Evolutionary conservation across 1,140 invertebrate species (phyloP).

Genomic region (Solenopsis invicta): DNA sequence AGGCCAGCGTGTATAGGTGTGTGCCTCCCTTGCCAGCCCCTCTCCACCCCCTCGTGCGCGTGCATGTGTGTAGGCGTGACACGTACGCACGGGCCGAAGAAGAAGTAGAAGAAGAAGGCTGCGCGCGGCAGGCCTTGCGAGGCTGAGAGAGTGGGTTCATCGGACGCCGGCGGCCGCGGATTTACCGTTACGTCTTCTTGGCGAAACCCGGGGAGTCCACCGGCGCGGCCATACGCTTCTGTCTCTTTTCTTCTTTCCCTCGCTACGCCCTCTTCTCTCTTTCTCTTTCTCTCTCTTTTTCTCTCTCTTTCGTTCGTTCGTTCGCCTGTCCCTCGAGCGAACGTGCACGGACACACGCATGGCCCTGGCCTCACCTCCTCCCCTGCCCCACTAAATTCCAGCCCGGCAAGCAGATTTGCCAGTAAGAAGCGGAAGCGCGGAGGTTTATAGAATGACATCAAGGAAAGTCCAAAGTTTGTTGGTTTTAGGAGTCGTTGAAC

Average conservation of each 20-base stretch:
- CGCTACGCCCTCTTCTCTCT: conserved; percentile 55
- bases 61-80: conserved; percentile 36
- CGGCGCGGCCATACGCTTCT: conserved; percentile 54
- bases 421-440: conserved; percentile 67
- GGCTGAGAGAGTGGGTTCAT: conserved; percentile 85
- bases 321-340: conserved; percentile 3
- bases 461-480: conserved; percentile 67
- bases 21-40: not conserved
- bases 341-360: conserved; percentile 10
- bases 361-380: conserved; percentile 22
- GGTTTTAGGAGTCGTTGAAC: conserved; percentile 64
- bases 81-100: conserved; percentile 42
- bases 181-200: conserved; percentile 86
- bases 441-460: conserved; percentile 31
- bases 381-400: conserved; percentile 69
- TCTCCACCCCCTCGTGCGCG: too few species aligned
- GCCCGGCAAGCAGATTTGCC: conserved; percentile 33
- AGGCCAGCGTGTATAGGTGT: conserved; percentile 7
- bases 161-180: conserved; percentile 86
- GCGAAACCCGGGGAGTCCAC: conserved; percentile 82
- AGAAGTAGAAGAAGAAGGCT: conserved; percentile 56
- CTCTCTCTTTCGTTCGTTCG: conserved; percentile 29
- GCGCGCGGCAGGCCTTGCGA: conserved; percentile 70
- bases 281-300: conserved; percentile 33
- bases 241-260: conserved; percentile 54